These are phyloP conservation scores for Turritopsis rubra DNA, from an alignment of 30 jellyfish, hydroid and myxozoan genomes.

Conservation along the genomic window DNA sequence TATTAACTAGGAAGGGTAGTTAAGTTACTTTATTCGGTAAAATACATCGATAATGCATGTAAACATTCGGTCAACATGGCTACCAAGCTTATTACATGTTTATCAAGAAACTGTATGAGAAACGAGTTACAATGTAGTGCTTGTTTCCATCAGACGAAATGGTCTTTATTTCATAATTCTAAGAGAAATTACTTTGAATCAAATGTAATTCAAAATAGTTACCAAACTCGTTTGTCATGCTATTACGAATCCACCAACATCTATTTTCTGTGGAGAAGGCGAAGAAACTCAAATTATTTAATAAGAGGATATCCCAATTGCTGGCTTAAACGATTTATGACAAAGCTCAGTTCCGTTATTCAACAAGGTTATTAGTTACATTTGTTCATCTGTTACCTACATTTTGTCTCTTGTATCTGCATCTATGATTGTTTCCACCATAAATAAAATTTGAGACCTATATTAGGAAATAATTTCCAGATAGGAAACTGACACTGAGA, in stretches of 20 bases:
- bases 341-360: neutral
- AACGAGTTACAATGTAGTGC: neutral
- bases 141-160: neutral
- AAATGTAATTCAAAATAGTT: neutral
- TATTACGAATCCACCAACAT: neutral
- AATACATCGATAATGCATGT: neutral
- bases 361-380: neutral
- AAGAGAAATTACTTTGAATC: neutral
- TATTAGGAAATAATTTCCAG: too few relatives aligned
- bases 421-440: too few relatives aligned
- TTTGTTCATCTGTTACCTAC: too few relatives aligned
- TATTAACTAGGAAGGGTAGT: neutral
- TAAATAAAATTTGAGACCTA: too few relatives aligned
- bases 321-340: neutral
- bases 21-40: neutral
- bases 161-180: neutral
- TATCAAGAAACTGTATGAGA: neutral
- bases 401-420: neutral
- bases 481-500: too few relatives aligned
- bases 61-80: neutral
- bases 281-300: neutral
- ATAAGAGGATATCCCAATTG: neutral
- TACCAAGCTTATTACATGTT: neutral
- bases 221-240: neutral
- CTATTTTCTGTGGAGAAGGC: neutral